Conservation (phyloP, 2,888 invertebrate genomes). For the Meteorus cinctellus region DNA sequence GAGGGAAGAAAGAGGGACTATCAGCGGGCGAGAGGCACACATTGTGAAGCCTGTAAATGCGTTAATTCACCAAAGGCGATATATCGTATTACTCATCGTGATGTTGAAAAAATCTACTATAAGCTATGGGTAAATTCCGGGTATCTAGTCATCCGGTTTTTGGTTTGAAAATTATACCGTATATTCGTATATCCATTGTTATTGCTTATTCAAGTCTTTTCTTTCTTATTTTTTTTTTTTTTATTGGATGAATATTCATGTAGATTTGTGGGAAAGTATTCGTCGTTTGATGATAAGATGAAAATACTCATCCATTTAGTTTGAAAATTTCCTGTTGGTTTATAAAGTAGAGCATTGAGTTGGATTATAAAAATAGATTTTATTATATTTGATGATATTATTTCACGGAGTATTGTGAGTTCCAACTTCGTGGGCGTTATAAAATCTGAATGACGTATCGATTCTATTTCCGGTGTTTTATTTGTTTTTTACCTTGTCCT, state of each 20-base stretch:
- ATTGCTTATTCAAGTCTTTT: slow-evolving; percentile 12
- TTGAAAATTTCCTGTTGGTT: background rate
- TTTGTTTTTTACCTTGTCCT: background rate
- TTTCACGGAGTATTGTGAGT: background rate
- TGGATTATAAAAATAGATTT: background rate
- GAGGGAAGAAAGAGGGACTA: slow-evolving; percentile 17
- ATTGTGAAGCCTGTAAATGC: slow-evolving; percentile 35
- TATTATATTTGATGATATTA: background rate
- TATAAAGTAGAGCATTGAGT: background rate
- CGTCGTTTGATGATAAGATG: too few species aligned
- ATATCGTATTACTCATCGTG: slow-evolving; percentile 29
- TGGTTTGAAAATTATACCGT: slow-evolving; percentile 21
- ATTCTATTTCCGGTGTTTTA: background rate
- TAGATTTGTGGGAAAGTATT: too few species aligned
- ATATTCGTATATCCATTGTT: background rate
- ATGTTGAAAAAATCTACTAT: slow-evolving; percentile 12
- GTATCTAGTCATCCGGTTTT: slow-evolving; percentile 34
- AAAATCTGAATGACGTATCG: background rate
- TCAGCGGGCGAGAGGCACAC: slow-evolving; percentile 34
- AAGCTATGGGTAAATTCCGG: slow-evolving; percentile 28
- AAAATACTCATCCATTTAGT: too few species aligned
- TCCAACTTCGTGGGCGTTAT: background rate
- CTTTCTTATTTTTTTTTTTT: slow-evolving; percentile 3
- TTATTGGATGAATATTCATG: background rate
- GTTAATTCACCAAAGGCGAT: slow-evolving; percentile 43